Evolutionary conservation across 2,797 vertebrate genomes (phyloP), one percentile per base, ranked within the genome.

Genomic region (Dicrostonyx torquatus): DNA sequence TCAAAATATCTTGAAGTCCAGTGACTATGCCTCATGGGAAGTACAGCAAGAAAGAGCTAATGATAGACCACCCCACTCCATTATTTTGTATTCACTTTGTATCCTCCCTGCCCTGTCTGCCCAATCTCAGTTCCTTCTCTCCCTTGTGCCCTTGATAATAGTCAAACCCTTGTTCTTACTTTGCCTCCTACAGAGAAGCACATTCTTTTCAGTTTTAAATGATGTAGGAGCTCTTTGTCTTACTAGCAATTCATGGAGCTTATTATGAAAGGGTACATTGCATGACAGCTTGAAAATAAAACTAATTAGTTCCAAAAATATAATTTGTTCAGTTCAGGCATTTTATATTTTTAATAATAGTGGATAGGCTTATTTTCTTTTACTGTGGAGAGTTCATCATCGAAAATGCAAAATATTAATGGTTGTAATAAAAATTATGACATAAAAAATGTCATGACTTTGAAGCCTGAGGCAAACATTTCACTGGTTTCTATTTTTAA

Each of bases 141-240:
- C 72, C 55, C 66, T 87, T 79, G 29, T 91, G 77, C 45, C 78
- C 72, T 72, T 87, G 26, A 78, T 87, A 73, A 96, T 48, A 95
- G 77, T 95, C 82, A 97, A 97, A 95, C 1, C 17, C 10, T 64
- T 62, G 50, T 94, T 53, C 11, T 93, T 89, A 91, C 73, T 84
- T 45, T 87, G 91, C 93, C 31, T 84, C 91, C 95, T 90, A 85
- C 45, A 97, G 9, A 40, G 89, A 64, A 97, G 93, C 53, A 22
- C 95, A 90, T 96, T 97, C 0, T 96, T 89, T 97, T 89, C 91
- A 11, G 0, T 86, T 97, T 95, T 84, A 94, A 96, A 89, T 96
- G 90, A 91, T 93, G 77, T 82, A 96, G 72, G 64, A 92, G n/a
- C 64, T 91, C 91, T 70, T 97, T 45, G 31, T 96, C 95, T 95